Conservation (phyloP, 2,797 vertebrate genomes). For the Poeciliopsis turneri region DNA sequence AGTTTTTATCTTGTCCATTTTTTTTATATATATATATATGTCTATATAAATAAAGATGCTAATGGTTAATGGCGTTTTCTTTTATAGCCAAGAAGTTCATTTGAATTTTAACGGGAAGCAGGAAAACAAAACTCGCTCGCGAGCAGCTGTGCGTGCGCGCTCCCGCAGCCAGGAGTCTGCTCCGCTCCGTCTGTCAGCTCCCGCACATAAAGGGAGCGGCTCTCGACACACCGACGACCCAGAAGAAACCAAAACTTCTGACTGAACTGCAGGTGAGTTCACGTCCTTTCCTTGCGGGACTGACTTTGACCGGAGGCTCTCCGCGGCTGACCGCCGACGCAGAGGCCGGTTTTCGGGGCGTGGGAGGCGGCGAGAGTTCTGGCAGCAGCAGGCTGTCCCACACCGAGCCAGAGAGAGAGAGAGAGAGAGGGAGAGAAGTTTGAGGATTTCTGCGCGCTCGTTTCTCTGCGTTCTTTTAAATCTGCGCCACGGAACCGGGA, state of each 20-base stretch:
- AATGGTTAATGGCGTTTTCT: not conserved
- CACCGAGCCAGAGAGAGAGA: not conserved
- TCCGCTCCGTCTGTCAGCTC: no score
- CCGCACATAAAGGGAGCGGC: not conserved
- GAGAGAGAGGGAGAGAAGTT: not conserved
- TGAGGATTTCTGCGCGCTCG: not conserved
- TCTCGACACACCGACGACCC: not conserved
- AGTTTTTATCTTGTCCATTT: not conserved
- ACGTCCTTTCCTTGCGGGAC: not conserved
- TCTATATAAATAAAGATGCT: no score
- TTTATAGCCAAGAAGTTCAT: not conserved
- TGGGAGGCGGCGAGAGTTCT: not conserved
- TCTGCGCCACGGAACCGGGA: not conserved
- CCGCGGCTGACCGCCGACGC: not conserved
- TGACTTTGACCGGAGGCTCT: not conserved
- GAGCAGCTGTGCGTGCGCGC: conserved; percentile 6
- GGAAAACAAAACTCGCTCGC: not conserved
- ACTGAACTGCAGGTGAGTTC: not conserved
- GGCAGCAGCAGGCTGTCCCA: not conserved
- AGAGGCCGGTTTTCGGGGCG: not conserved
- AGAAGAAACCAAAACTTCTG: not conserved
- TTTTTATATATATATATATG: no score
- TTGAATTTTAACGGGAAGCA: not conserved
- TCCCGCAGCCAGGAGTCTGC: not conserved
- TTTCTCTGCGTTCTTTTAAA: not conserved